phyloP scores from a whole-genome alignment of 2,113 vertebrate species.

The Ceyx cyanopectus region DNA sequence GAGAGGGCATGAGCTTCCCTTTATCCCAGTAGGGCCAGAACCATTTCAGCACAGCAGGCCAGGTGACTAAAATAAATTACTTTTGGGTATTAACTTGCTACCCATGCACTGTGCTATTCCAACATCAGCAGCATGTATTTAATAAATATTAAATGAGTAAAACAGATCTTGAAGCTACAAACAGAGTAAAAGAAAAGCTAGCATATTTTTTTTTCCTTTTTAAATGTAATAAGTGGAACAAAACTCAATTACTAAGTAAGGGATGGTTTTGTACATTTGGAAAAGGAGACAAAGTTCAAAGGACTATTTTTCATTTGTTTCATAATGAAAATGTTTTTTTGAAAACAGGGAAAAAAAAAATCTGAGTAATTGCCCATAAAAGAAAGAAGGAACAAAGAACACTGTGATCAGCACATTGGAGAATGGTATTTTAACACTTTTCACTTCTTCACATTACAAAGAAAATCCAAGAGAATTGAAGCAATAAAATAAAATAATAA shows the following conservation, averaged over 20 bases:
- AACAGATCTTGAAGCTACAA: not conserved
- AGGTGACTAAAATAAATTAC: not conserved
- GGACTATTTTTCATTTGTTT: not conserved
- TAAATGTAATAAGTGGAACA: not conserved
- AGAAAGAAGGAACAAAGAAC: not conserved
- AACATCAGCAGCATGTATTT: not conserved
- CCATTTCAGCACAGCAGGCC: not conserved
- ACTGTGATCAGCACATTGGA: not conserved
- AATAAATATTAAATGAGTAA: not conserved
- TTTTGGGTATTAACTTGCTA: not conserved
- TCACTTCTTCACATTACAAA: not conserved
- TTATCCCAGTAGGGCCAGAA: not conserved
- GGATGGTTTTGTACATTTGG: not conserved
- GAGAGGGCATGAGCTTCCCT: not conserved
- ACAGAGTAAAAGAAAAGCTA: not conserved
- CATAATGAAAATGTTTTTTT: not conserved
- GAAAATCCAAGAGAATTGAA: not conserved
- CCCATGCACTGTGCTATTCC: not conserved
- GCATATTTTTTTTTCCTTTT: not conserved
- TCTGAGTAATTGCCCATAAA: not conserved
- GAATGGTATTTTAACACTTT: not conserved
- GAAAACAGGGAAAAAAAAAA: not conserved
- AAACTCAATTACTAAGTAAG: not conserved
- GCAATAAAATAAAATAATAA: not conserved
- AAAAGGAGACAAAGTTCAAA: not conserved